phyloP scores from a whole-genome alignment of 2,888 invertebrate genomes.

The Leptopilina drosophilae region DNA sequence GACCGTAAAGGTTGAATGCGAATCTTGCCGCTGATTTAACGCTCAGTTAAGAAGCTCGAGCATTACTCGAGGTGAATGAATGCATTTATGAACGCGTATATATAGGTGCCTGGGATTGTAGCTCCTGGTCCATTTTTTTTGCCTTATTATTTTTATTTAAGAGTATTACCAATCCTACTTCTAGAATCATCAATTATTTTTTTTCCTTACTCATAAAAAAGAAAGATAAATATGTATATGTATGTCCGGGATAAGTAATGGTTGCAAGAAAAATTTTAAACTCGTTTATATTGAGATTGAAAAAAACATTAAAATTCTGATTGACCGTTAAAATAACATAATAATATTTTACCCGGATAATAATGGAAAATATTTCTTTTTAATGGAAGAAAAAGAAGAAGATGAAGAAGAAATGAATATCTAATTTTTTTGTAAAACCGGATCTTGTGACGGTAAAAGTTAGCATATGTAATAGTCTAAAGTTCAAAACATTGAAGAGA shows the following conservation, averaged over 20 bases:
- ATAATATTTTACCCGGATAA: background rate
- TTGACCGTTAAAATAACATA: slow-evolving; percentile 15
- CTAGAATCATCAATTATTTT: slow-evolving; percentile 14
- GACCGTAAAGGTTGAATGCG: slow-evolving; percentile 33
- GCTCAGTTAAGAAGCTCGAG: slow-evolving; percentile 20
- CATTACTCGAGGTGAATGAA: slow-evolving; percentile 34
- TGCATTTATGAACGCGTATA: slow-evolving; percentile 18
- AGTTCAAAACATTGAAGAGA: background rate
- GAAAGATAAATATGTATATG: background rate
- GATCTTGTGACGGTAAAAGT: background rate
- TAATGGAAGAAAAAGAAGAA: too few relatives aligned
- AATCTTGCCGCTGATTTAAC: slow-evolving; percentile 19
- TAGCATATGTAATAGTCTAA: background rate
- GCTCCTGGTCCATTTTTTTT: slow-evolving; percentile 23
- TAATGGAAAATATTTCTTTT: background rate
- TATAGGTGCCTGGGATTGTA: background rate
- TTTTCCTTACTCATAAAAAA: background rate
- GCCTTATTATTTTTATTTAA: slow-evolving; percentile 23
- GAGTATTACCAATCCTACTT: slow-evolving; percentile 11
- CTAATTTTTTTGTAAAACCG: background rate
- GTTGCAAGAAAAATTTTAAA: background rate
- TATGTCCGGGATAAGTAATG: slow-evolving; percentile 17
- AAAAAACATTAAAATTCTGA: background rate
- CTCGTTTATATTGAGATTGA: background rate
- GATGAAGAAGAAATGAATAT: background rate